phyloP scores from a whole-genome alignment of 1,140 invertebrate species.

The Drosophila punjabiensis region DNA sequence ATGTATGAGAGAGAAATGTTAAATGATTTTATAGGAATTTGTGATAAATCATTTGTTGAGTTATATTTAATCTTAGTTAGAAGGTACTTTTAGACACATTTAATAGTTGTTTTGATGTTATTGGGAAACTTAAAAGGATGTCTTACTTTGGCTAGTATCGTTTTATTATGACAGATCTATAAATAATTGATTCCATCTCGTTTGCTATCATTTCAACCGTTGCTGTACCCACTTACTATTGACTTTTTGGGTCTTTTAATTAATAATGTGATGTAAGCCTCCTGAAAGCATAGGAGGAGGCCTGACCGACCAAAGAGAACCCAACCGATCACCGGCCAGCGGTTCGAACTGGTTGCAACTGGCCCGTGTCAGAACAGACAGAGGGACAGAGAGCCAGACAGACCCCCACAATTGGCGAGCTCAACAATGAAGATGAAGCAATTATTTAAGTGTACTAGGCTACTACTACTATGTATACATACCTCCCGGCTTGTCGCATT shows the following conservation, averaged over 20 bases:
- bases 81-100: not conserved
- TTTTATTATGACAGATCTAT: not conserved
- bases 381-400: not conserved
- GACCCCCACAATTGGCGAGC: conserved; percentile 30
- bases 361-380: conserved; percentile 11
- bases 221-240: conserved; percentile 15
- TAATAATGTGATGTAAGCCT: conserved; percentile 65
- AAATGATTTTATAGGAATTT: not conserved
- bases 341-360: conserved; percentile 67
- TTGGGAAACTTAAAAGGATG: not conserved
- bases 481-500: not conserved
- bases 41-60: not conserved
- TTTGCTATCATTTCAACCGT: not conserved
- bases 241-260: conserved; percentile 37
- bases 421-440: conserved; percentile 53
- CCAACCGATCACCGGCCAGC: conserved; percentile 25
- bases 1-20: not conserved
- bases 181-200: not conserved
- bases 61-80: not conserved
- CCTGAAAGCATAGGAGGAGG: conserved; percentile 11
- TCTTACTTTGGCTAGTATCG: not conserved
- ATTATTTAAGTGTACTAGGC: conserved; percentile 55
- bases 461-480: not conserved
- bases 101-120: not conserved
- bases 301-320: conserved; percentile 1